Percentiles rank a stretch among this genome's conserved stretches.
Evolutionary conservation across 1,140 invertebrate species (phyloP).

Genomic region (Drosophila kurseongensis): DNA sequence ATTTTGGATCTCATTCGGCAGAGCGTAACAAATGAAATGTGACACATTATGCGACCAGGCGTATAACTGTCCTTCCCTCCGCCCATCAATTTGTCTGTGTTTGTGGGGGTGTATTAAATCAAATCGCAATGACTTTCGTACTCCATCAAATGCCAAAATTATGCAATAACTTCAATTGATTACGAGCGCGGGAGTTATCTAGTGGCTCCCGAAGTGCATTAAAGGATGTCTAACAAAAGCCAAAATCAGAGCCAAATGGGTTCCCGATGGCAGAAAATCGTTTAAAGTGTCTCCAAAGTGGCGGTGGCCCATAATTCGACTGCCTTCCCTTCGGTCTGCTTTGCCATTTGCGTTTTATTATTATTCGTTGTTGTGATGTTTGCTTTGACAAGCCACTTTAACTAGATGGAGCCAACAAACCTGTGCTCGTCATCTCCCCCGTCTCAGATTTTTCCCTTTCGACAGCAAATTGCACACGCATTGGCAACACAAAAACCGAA

Average conservation of each 20-base stretch:
- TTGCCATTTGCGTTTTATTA: conserved; percentile 57
- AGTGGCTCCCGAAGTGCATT: conserved; percentile 22
- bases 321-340: conserved; percentile 42
- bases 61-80: conserved; percentile 66
- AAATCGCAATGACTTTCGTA: conserved; percentile 77
- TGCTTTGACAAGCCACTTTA: conserved; percentile 78
- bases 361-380: conserved; percentile 72
- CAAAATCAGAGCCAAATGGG: conserved; percentile 5
- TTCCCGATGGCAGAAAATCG: conserved; percentile 37
- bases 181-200: conserved; percentile 60
- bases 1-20: conserved; percentile 52
- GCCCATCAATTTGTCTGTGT: conserved; percentile 5
- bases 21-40: conserved; percentile 77
- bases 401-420: conserved; percentile 52
- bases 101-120: conserved; percentile 55
- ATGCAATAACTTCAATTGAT: conserved; percentile 78
- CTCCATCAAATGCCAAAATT: conserved; percentile 72
- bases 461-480: conserved; percentile 57
- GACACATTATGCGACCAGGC: conserved; percentile 78
- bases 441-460: conserved; percentile 3
- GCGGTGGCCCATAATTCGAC: conserved; percentile 32
- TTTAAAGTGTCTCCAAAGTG: conserved; percentile 59
- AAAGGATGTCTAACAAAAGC: not conserved
- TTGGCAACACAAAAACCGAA: conserved; percentile 43
- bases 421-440: conserved; percentile 4